phyloP scores from a whole-genome alignment of 92 coral and sea anemone genomes.

The Porites rus region DNA sequence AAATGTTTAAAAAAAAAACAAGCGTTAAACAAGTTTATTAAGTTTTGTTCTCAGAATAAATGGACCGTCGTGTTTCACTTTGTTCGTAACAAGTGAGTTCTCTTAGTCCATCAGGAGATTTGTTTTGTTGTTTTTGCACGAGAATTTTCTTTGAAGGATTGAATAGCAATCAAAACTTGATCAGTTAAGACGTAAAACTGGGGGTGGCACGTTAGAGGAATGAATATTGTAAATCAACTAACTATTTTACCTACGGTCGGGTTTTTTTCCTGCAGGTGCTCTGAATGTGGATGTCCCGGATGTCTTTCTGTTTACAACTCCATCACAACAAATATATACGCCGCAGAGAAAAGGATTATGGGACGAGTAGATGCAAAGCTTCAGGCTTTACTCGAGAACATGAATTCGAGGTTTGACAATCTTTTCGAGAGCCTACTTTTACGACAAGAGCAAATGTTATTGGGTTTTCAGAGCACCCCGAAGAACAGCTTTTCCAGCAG shows the following conservation, averaged over 20 bases:
- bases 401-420: slow-evolving; percentile 85
- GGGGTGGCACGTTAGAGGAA: not conserved
- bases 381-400: slow-evolving; percentile 81
- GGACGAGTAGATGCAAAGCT: slow-evolving; percentile 85
- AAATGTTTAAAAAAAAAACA: too few species aligned
- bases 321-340: slow-evolving; percentile 93
- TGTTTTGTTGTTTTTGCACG: too few species aligned
- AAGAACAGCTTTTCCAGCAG: slow-evolving; percentile 19
- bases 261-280: slow-evolving; percentile 63
- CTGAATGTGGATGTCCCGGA: slow-evolving; percentile 96
- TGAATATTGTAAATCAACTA: not conserved
- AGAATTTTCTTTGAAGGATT: not conserved
- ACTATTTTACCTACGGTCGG: not conserved
- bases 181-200: not conserved
- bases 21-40: too few species aligned
- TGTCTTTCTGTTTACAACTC: slow-evolving; percentile 96
- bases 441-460: slow-evolving; percentile 67
- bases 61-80: too few species aligned
- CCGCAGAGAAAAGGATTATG: slow-evolving; percentile 96
- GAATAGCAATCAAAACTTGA: not conserved
- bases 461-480: slow-evolving; percentile 6
- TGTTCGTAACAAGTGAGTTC: too few species aligned
- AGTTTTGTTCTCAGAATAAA: too few species aligned
- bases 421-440: slow-evolving; percentile 68
- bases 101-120: too few species aligned